Evolutionary conservation across 2,888 invertebrate species (phyloP).

Genomic region (Nebria brevicollis): DNA sequence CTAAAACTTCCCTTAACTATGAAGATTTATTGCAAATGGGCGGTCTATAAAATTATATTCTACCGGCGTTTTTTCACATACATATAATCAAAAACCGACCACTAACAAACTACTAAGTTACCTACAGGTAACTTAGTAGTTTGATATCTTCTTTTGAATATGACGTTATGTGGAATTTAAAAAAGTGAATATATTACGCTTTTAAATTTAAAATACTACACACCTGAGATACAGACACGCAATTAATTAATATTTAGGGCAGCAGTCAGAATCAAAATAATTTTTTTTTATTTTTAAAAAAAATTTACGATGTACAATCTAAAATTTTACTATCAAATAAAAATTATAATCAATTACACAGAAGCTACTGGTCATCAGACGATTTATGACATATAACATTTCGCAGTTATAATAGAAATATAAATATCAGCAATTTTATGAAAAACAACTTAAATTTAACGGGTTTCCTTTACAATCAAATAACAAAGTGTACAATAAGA

Average conservation of each 20-base stretch:
- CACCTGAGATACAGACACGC: no score
- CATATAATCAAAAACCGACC: neutral
- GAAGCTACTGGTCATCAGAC: neutral
- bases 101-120: neutral
- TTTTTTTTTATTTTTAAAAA: neutral
- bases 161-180: neutral
- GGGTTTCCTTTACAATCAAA: constrained; percentile 20
- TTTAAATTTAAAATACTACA: no score
- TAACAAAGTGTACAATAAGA: constrained; percentile 32
- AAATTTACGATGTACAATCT: neutral
- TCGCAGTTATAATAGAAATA: neutral
- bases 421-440: neutral
- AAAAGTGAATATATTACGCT: neutral
- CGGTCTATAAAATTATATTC: neutral
- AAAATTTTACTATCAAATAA: neutral
- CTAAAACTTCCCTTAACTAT: neutral
- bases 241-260: no score
- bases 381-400: neutral
- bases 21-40: neutral
- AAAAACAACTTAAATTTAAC: neutral
- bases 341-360: neutral
- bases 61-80: neutral
- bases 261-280: neutral
- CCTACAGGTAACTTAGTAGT: neutral
- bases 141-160: neutral